These are phyloP conservation scores for Diachasma alloeum DNA, from an alignment of 1,140 invertebrate genomes.

Conservation along the genomic window DNA sequence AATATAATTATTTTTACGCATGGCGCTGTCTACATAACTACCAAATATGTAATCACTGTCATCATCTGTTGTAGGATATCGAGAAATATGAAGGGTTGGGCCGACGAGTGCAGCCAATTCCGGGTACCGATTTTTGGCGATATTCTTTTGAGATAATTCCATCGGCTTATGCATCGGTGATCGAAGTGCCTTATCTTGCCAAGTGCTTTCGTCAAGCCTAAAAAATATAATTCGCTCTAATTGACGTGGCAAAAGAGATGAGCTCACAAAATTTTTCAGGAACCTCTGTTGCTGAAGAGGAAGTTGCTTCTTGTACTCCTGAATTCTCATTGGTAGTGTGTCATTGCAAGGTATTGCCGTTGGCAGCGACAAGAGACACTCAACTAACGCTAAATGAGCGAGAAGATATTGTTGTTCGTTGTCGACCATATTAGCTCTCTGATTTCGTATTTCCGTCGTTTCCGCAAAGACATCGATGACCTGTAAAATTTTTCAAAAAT, in stretches of 20 bases:
- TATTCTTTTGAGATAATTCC: conserved; percentile 38
- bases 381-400: conserved; percentile 47
- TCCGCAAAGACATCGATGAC: conserved; percentile 44
- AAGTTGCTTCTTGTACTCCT: conserved; percentile 38
- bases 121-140: conserved; percentile 43
- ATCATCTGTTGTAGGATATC: conserved; percentile 42
- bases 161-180: not conserved
- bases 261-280: not conserved
- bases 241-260: not conserved
- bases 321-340: conserved; percentile 33
- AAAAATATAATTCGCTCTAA: not conserved
- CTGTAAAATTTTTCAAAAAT: conserved; percentile 20
- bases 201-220: conserved; percentile 32
- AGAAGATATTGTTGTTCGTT: conserved; percentile 51
- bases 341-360: conserved; percentile 43
- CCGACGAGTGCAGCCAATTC: conserved; percentile 35
- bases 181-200: conserved; percentile 43
- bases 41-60: conserved; percentile 49
- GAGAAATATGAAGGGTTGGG: conserved; percentile 42
- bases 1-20: conserved; percentile 78
- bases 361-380: conserved; percentile 42
- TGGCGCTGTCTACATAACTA: conserved; percentile 40
- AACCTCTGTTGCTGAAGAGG: conserved; percentile 39
- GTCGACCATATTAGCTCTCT: conserved; percentile 53
- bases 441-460: conserved; percentile 33